Percentiles rank a stretch among this genome's conserved stretches.
Conservation (phyloP, 2,888 invertebrate genomes). For the Atherix ibis region DNA sequence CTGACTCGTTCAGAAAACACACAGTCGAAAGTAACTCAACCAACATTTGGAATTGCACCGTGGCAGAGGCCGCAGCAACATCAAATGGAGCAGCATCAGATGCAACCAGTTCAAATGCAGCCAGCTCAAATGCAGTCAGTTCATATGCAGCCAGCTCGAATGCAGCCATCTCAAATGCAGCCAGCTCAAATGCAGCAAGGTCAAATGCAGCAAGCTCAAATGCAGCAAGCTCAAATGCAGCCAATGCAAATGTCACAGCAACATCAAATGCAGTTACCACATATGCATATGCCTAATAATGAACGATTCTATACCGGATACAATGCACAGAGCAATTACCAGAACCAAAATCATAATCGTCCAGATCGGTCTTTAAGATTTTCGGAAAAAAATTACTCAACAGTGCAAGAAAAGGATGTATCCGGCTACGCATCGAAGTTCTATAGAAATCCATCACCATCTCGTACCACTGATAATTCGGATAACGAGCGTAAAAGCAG, state of each 20-base stretch:
- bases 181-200: not conserved
- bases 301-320: no score
- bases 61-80: not conserved
- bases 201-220: not conserved
- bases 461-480: not conserved
- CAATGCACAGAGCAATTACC: no score
- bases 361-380: no score
- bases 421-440: no score
- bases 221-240: not conserved
- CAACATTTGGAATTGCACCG: not conserved
- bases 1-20: not conserved
- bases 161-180: not conserved
- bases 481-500: not conserved
- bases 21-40: not conserved
- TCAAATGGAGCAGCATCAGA: not conserved
- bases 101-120: not conserved
- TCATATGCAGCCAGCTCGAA: not conserved
- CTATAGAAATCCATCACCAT: not conserved
- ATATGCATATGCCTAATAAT: not conserved
- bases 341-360: no score
- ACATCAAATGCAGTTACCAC: no score
- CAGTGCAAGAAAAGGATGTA: no score
- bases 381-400: no score
- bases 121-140: not conserved
- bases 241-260: not conserved